Conservation (phyloP, 1,140 invertebrate species). For the Octopus bimaculoides region DNA sequence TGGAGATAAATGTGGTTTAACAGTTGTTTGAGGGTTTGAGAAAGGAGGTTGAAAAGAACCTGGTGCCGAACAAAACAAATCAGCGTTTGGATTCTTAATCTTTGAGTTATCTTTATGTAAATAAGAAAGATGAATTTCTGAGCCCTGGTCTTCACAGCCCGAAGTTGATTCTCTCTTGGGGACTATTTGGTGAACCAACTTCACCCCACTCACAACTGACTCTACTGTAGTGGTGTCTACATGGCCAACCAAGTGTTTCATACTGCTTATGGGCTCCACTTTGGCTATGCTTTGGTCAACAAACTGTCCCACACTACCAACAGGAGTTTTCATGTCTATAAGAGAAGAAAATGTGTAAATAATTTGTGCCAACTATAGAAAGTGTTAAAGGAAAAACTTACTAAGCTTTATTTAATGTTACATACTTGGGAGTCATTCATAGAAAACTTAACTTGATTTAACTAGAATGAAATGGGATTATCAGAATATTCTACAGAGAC, state of each 20-base stretch:
- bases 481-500: too few species aligned
- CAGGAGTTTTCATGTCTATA: constrained; percentile 10
- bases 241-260: constrained; percentile 1
- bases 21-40: not conserved
- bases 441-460: too few species aligned
- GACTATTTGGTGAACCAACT: constrained; percentile 1
- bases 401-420: too few species aligned
- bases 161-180: not conserved
- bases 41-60: not conserved
- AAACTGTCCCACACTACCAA: constrained; percentile 8
- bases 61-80: not conserved
- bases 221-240: not conserved
- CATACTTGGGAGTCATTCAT: too few species aligned
- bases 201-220: constrained; percentile 1
- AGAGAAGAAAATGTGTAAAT: constrained; percentile 10
- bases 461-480: too few species aligned
- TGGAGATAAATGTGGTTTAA: constrained; percentile 1
- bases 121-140: not conserved
- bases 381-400: too few species aligned
- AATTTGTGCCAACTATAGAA: constrained; percentile 6
- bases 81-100: not conserved
- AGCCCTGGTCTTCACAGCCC: not conserved
- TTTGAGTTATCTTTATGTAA: not conserved
- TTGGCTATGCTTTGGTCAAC: not conserved
- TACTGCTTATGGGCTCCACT: not conserved